Percentiles rank a stretch among this genome's conserved stretches.
Evolutionary conservation across 2,113 vertebrate genomes (phyloP).

Genomic region (Elgaria multicarinata): DNA sequence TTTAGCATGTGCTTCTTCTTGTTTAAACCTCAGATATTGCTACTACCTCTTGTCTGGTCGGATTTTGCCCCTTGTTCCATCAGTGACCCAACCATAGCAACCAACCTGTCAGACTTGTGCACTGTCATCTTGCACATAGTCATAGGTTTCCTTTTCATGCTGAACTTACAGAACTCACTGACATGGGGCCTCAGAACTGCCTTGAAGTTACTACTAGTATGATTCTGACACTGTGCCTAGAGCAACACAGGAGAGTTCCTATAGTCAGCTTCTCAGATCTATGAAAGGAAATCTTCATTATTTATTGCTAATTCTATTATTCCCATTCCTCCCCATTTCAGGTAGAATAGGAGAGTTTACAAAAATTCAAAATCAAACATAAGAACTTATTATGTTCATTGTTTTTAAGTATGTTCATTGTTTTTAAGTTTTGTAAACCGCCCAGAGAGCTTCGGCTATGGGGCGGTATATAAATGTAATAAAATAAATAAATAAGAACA

Average conservation of each 20-base stretch:
- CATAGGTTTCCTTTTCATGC: background rate
- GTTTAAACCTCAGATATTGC: background rate
- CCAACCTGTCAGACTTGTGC: background rate
- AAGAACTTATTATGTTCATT: too few relatives aligned
- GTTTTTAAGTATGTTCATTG: too few relatives aligned
- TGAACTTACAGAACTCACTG: background rate
- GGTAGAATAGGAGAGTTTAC: background rate
- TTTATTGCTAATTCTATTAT: background rate
- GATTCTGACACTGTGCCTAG: too few relatives aligned
- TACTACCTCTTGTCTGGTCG: background rate
- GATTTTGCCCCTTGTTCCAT: background rate
- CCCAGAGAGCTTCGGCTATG: too few relatives aligned
- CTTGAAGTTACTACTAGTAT: background rate
- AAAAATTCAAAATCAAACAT: background rate
- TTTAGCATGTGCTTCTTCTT: background rate
- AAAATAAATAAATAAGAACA: too few relatives aligned
- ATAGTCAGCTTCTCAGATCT: background rate
- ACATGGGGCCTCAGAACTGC: background rate
- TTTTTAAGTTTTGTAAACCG: too few relatives aligned
- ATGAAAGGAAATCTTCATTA: background rate
- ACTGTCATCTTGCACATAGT: background rate
- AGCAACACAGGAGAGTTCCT: too few relatives aligned
- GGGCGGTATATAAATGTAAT: too few relatives aligned
- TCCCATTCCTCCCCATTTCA: background rate
- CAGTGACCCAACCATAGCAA: background rate